Percentiles rank a stretch among this genome's conserved stretches.
phyloP scores from a whole-genome alignment of 2,888 invertebrate species.

The Cephus spinipes region DNA sequence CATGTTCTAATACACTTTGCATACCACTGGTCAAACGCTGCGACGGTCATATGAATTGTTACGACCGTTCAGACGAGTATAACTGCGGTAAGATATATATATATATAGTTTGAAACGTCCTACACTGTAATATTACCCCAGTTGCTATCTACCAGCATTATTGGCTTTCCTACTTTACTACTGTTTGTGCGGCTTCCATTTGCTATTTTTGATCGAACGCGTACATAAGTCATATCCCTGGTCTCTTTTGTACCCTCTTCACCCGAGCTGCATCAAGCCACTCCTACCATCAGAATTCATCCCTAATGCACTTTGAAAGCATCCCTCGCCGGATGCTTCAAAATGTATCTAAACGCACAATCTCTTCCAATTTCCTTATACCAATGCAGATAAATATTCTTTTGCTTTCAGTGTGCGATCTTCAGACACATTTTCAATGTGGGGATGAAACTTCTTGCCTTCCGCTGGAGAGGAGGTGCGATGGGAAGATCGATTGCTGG shows the following conservation, averaged over 20 bases:
- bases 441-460: constrained; percentile 81
- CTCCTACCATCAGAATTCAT: no score
- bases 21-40: constrained; percentile 75
- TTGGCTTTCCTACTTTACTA: constrained; percentile 33
- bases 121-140: constrained; percentile 38
- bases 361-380: not conserved
- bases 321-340: no score
- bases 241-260: not conserved
- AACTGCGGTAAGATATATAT: constrained; percentile 73
- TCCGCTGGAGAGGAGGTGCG: constrained; percentile 75
- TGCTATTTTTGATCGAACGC: constrained; percentile 27
- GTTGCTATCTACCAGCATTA: constrained; percentile 23
- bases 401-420: constrained; percentile 72
- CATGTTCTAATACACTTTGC: constrained; percentile 79
- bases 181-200: constrained; percentile 51
- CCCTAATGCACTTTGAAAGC: no score
- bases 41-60: constrained; percentile 80
- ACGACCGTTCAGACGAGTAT: constrained; percentile 80
- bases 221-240: not conserved
- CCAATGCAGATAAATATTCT: not conserved
- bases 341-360: no score
- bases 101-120: constrained; percentile 24
- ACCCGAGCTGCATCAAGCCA: constrained; percentile 1
- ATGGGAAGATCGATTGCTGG: constrained; percentile 82
- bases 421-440: constrained; percentile 78